phyloP scores from a whole-genome alignment of 2,113 vertebrate species.

The Centropus bengalensis region DNA sequence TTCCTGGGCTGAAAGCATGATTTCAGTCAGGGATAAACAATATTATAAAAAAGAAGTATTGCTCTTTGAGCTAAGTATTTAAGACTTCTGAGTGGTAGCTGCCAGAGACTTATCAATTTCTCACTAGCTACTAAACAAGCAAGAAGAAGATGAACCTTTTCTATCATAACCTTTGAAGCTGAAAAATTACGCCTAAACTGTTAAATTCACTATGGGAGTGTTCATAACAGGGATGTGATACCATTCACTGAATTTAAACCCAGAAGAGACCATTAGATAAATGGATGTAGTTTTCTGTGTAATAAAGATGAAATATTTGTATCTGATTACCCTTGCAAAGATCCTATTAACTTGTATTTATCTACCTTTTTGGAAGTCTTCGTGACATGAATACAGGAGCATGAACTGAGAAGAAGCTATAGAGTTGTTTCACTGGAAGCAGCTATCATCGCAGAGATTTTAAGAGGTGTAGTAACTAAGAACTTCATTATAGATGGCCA shows the following conservation, averaged over 20 bases:
- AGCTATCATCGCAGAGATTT: not conserved
- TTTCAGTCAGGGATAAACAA: not conserved
- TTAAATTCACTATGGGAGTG: not conserved
- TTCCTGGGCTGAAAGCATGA: not conserved
- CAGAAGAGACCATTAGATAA: not conserved
- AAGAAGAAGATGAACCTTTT: not conserved
- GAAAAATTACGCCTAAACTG: not conserved
- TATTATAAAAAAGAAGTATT: not conserved
- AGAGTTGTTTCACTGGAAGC: not conserved
- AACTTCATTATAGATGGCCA: not conserved
- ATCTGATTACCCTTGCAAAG: not conserved
- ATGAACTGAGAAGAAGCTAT: not conserved
- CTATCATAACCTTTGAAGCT: not conserved
- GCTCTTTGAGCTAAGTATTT: not conserved
- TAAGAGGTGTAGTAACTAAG: not conserved
- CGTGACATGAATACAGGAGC: fast-evolving
- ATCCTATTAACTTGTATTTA: not conserved
- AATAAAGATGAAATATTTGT: not conserved
- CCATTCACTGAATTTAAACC: not conserved
- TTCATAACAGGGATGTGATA: not conserved
- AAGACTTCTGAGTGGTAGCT: not conserved
- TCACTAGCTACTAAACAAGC: not conserved
- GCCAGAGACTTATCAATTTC: not conserved
- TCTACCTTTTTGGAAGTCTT: not conserved
- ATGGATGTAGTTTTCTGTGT: not conserved